Evolutionary conservation across 2,888 invertebrate genomes (phyloP).

Genomic region (Willowsia nigromaculata): DNA sequence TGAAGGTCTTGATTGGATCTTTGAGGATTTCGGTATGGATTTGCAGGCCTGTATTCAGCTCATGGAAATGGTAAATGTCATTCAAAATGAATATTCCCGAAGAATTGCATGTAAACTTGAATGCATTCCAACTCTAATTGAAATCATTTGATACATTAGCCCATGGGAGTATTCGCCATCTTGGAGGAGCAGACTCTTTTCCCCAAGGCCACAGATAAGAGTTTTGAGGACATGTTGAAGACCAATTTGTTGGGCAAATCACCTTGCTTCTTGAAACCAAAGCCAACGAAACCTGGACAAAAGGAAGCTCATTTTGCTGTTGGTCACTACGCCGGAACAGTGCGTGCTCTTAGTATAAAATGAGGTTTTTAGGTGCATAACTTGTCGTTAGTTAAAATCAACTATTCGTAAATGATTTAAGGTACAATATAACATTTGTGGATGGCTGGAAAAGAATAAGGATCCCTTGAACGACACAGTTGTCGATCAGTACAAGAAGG

Average conservation of each 20-base stretch:
- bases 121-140: slow-evolving; percentile 61
- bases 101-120: not conserved
- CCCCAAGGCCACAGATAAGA: slow-evolving; percentile 83
- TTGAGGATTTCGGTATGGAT: slow-evolving; percentile 99
- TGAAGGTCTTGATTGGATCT: slow-evolving; percentile 96
- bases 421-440: slow-evolving; percentile 68
- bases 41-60: slow-evolving; percentile 97
- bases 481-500: slow-evolving; percentile 81
- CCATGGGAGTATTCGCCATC: slow-evolving; percentile 75
- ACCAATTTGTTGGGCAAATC: slow-evolving; percentile 74
- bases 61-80: slow-evolving; percentile 85
- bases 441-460: slow-evolving; percentile 83
- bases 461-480: slow-evolving; percentile 84
- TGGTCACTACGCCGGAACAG: slow-evolving; percentile 75
- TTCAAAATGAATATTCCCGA: not conserved
- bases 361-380: not conserved
- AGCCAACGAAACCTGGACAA: slow-evolving; percentile 71
- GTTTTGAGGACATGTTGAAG: slow-evolving; percentile 74
- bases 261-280: slow-evolving; percentile 72
- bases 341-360: not conserved
- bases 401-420: not conserved
- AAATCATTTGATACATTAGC: slow-evolving; percentile 29
- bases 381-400: not conserved
- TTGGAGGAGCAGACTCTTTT: slow-evolving; percentile 82
- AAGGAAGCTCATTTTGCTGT: slow-evolving; percentile 73